Base-by-base conservation (phyloP, 1,140 invertebrate species). In the Pseudomyrmex cubaensis region DNA sequence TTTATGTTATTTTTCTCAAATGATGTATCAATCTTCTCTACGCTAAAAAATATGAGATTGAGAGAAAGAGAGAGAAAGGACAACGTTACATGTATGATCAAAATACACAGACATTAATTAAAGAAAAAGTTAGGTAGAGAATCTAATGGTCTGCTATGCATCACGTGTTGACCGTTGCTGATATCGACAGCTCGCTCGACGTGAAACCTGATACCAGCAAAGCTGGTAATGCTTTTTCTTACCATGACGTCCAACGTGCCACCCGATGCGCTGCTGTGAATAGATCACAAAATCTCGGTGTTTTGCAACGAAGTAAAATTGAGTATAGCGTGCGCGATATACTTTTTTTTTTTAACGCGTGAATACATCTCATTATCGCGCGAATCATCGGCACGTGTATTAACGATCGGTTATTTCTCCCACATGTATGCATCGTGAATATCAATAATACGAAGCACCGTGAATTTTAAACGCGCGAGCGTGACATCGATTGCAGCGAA, bases 111-210 rank as follows among this genome's bases (percentile, higher is more conserved):
- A 35, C 35, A 35, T 35, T 35, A 7, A 35, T 77, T 54, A 54
- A 25, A 17, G 35, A 73, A 56, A 73, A 59, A 76, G 48, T 66
- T 13, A 13, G 1, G 20, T 12, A 67, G 70, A 66, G 62, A 59
- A 88, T 62, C 46, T 56, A 76, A 50, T 76, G 74, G 82, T 77
- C 61, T 82, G 62, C 17, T 63, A 66, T 64, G 17, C 10, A 52
- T 52, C 50, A 13, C 57, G 76, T 63, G 75, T 63, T 54, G 85
- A 87, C 64, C 46, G n/a, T 52, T 48, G 10, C 52, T 87, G 85
- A 13, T 83, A 87, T 87, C 78, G 85, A 86, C 85, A 87, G 78
- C 57, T 87, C 78, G 78, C 83, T 86, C 57, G 10, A 56, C 20
- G 20, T 61, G 17, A 22, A 64, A 86, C 7, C 9, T 77, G 62